Evolutionary conservation across 2,797 vertebrate genomes (phyloP).

Genomic region (Eospalax fontanierii): DNA sequence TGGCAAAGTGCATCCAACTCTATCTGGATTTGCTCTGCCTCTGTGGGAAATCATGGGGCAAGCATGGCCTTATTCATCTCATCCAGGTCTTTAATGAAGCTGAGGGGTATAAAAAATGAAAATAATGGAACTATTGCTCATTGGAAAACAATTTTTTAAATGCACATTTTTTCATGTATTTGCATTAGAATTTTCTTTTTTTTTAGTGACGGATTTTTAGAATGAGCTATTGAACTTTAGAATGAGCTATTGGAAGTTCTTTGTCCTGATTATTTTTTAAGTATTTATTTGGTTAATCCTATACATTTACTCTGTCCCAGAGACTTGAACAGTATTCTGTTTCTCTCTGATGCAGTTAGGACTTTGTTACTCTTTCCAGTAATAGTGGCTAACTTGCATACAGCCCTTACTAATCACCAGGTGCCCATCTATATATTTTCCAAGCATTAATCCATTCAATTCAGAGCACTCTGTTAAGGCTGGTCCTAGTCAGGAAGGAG

Average conservation of each 20-base stretch:
- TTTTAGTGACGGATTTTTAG: conserved; percentile 81
- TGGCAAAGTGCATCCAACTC: background rate
- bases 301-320: conserved; percentile 47
- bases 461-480: too few relatives aligned
- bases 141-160: conserved; percentile 71
- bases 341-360: conserved; percentile 37
- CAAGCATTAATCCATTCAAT: too few relatives aligned
- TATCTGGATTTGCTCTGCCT: conserved; percentile 35
- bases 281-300: background rate
- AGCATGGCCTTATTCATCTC: conserved; percentile 44
- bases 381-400: background rate
- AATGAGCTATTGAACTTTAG: conserved; percentile 79
- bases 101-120: background rate
- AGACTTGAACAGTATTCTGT: conserved; percentile 64
- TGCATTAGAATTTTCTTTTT: conserved; percentile 62
- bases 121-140: conserved; percentile 70
- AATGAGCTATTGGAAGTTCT: background rate
- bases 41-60: conserved; percentile 26
- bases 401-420: background rate
- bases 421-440: too few relatives aligned
- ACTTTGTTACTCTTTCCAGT: conserved; percentile 73
- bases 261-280: conserved; percentile 30
- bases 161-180: conserved; percentile 69
- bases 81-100: conserved; percentile 57
- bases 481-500: background rate